Percentiles rank a stretch among this genome's conserved stretches.
phyloP scores from a whole-genome alignment of 2,113 vertebrate species.

The Dolichotis patagonum region DNA sequence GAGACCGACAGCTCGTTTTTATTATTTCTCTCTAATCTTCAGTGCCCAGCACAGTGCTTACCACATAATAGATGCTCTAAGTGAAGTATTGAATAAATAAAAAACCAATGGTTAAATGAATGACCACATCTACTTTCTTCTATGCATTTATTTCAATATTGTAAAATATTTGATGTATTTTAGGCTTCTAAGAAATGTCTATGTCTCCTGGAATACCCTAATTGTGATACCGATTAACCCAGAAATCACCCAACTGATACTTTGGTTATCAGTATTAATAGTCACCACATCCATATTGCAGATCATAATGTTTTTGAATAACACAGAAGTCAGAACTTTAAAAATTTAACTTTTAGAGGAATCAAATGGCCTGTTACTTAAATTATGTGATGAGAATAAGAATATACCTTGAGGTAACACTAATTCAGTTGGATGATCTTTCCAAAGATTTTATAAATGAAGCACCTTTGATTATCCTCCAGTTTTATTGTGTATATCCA shows the following conservation, averaged over 20 bases:
- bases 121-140: neutral
- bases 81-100: neutral
- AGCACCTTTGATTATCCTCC: neutral
- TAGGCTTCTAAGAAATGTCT: neutral
- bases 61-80: neutral
- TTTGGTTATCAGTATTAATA: conserved; percentile 25
- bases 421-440: neutral
- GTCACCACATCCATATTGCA: neutral
- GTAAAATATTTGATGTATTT: neutral
- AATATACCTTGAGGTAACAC: neutral
- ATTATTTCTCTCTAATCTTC: neutral
- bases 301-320: neutral
- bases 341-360: neutral
- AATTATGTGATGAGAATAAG: neutral
- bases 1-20: neutral
- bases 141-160: neutral
- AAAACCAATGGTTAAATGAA: neutral
- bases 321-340: neutral
- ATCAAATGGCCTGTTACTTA: neutral
- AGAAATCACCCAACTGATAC: neutral
- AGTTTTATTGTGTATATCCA: neutral
- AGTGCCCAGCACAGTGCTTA: neutral
- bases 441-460: conserved; percentile 20
- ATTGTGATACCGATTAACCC: neutral
- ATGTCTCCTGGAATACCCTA: neutral